Conservation (phyloP, 2,113 vertebrate genomes). For the Caretta caretta region DNA sequence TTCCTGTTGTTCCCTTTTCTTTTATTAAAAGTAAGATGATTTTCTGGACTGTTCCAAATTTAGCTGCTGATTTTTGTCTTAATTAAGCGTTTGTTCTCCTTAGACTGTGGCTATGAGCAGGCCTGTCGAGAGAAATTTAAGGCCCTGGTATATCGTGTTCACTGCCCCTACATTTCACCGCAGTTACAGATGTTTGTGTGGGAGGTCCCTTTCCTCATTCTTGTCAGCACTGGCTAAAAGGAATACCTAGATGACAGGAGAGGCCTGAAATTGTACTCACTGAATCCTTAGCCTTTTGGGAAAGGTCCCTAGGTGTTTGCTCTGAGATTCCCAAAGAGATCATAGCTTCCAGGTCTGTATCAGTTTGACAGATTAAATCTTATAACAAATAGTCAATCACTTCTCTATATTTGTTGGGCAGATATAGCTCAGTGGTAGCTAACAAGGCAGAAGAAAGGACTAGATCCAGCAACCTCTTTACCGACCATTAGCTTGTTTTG, state of each 20-base stretch:
- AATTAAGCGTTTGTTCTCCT: neutral
- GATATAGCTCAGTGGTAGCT: neutral
- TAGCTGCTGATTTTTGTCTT: constrained; percentile 21
- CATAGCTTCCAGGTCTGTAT: neutral
- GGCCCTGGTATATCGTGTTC: neutral
- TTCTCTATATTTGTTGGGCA: neutral
- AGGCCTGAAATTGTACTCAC: neutral
- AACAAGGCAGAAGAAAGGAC: neutral
- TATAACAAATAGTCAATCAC: neutral
- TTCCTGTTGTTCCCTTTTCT: constrained; percentile 55
- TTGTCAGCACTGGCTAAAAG: neutral
- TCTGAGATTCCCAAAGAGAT: neutral
- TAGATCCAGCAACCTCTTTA: neutral
- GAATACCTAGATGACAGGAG: neutral
- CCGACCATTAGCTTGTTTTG: neutral
- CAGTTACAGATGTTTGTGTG: too few species aligned
- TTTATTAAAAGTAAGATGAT: neutral
- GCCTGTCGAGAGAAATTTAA: neutral
- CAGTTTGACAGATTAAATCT: neutral
- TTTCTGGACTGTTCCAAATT: constrained; percentile 31
- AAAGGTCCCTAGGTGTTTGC: neutral
- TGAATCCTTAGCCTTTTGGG: neutral
- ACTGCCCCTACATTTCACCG: neutral
- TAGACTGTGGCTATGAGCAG: neutral
- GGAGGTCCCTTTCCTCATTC: neutral